phyloP scores from a whole-genome alignment of 1,140 invertebrate genomes.

The Drosophila parvula region DNA sequence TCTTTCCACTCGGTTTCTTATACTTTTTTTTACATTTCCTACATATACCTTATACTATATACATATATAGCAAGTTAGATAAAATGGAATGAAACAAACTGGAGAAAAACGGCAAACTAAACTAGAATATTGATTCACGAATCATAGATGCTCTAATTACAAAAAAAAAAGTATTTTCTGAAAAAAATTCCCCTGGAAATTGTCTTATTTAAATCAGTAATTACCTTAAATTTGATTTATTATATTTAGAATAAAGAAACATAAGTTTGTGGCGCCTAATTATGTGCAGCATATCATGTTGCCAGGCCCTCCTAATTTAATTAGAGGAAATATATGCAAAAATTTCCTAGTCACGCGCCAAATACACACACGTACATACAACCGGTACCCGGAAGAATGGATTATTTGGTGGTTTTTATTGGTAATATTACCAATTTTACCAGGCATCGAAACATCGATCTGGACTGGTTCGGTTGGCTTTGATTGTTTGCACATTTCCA shows the following conservation, averaged over 20 bases:
- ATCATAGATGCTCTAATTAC: slow-evolving; percentile 1
- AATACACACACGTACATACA: not conserved
- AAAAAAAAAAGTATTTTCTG: not conserved
- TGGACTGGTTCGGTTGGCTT: slow-evolving; percentile 30
- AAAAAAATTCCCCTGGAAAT: not conserved
- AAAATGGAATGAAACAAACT: slow-evolving; percentile 28
- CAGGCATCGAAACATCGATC: slow-evolving; percentile 19
- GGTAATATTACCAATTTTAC: slow-evolving; percentile 1
- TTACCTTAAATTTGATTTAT: not conserved
- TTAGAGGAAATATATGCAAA: slow-evolving; percentile 2
- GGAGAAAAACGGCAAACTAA: not conserved
- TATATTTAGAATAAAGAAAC: not conserved
- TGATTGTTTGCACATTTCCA: slow-evolving; percentile 57
- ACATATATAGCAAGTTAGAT: slow-evolving; percentile 49
- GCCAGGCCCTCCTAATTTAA: slow-evolving; percentile 7
- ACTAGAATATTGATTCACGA: not conserved
- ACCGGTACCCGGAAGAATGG: slow-evolving; percentile 24
- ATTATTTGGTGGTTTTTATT: slow-evolving; percentile 8
- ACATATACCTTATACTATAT: too few species aligned
- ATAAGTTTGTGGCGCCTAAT: not conserved
- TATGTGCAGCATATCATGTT: not conserved
- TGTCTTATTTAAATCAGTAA: too few species aligned
- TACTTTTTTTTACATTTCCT: not conserved
- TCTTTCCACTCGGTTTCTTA: not conserved
- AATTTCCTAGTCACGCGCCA: slow-evolving; percentile 19